Percentiles rank a stretch among this genome's conserved stretches.
These are phyloP conservation scores for Oligia strigilis DNA, from an alignment of 2,888 invertebrate genomes.

Conservation along the genomic window DNA sequence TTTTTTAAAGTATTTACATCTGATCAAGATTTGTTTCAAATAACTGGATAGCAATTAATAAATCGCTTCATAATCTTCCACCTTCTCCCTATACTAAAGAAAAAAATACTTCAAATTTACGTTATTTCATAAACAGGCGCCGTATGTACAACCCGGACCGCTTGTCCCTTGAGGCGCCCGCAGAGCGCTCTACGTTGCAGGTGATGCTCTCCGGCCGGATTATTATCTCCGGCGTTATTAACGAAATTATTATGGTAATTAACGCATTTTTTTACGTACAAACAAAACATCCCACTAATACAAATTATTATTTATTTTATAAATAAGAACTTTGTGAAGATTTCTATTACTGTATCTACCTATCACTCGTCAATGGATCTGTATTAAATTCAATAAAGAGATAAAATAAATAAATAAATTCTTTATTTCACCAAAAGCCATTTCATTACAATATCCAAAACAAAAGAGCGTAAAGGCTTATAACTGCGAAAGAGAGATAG, in stretches of 20 bases:
- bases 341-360: no score
- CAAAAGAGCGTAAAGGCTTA: no score
- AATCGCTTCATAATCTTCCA: background rate
- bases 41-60: background rate
- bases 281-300: background rate
- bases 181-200: constrained; percentile 82
- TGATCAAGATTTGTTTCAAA: background rate
- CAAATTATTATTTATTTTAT: background rate
- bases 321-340: background rate
- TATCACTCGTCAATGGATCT: background rate
- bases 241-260: constrained; percentile 81
- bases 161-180: constrained; percentile 66
- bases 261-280: constrained; percentile 6
- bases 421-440: no score
- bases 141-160: constrained; percentile 71
- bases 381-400: background rate
- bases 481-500: background rate
- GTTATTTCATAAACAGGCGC: constrained; percentile 30
- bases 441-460: no score
- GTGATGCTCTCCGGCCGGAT: constrained; percentile 85
- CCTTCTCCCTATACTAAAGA: background rate
- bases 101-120: background rate
- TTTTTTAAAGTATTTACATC: background rate
- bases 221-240: constrained; percentile 84
- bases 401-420: no score